A percentile compares a stretch with the other conserved stretches of the same genome.
Evolutionary conservation across 2,113 vertebrate species (phyloP).

Genomic region (Beaufortia kweichowensis): DNA sequence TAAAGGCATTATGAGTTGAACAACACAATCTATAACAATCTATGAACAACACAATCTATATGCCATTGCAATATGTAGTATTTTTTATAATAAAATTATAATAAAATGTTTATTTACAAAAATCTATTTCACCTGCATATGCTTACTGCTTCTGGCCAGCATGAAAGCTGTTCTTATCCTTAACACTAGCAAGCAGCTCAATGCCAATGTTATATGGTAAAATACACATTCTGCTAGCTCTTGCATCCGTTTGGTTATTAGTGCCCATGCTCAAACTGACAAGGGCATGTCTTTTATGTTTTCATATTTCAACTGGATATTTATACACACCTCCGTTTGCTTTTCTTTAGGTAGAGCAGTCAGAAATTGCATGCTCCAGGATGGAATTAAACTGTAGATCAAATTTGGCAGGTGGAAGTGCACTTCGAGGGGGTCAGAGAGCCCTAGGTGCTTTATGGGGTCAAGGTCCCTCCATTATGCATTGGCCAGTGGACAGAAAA

Average conservation of each 20-base stretch:
- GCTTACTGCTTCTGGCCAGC: neutral
- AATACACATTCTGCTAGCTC: constrained; percentile 12
- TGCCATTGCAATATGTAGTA: no score
- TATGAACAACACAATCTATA: no score
- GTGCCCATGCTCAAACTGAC: constrained; percentile 15
- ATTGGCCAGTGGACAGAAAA: constrained; percentile 33
- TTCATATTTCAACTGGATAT: constrained; percentile 33
- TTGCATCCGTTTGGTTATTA: constrained; percentile 33
- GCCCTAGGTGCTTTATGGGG: constrained; percentile 45
- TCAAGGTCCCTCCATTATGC: constrained; percentile 42
- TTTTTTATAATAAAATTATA: no score
- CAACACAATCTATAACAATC: no score
- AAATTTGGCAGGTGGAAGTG: constrained; percentile 47
- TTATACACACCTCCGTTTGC: constrained; percentile 38
- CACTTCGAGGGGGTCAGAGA: constrained; percentile 5
- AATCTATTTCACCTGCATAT: no score
- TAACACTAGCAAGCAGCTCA: constrained; percentile 12
- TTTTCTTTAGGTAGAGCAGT: neutral
- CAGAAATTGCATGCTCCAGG: constrained; percentile 43
- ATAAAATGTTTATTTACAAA: no score
- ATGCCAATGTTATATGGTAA: constrained; percentile 3
- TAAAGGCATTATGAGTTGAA: no score
- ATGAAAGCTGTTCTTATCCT: neutral
- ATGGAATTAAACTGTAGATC: constrained; percentile 58
- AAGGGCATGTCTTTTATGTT: constrained; percentile 33